Conservation (phyloP, 2,797 vertebrate species). For the Psittacula derbiana region DNA sequence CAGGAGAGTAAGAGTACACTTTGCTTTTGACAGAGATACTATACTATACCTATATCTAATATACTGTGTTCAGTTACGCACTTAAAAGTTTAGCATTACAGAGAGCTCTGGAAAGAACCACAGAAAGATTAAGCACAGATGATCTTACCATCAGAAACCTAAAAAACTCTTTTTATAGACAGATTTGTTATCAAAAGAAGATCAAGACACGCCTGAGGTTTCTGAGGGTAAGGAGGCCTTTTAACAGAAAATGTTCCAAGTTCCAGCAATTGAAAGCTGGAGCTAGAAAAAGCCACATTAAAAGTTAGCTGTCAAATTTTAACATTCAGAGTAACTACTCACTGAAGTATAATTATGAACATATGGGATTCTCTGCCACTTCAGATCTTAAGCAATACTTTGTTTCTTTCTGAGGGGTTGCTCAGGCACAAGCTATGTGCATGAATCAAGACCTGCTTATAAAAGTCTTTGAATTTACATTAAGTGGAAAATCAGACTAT, state of each 20-base stretch:
- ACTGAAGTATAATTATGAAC: not conserved
- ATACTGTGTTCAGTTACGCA: not conserved
- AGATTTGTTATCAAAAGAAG: not conserved
- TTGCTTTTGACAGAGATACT: not conserved
- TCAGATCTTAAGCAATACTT: not conserved
- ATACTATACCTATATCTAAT: not conserved
- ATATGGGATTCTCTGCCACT: not conserved
- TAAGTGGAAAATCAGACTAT: not conserved
- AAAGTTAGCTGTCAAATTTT: not conserved
- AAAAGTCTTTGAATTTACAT: not conserved
- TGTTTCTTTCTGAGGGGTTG: not conserved
- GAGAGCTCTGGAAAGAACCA: not conserved
- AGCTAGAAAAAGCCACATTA: not conserved
- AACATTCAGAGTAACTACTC: not conserved
- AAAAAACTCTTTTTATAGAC: not conserved
- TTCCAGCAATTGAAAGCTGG: not conserved
- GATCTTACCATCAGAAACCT: not conserved
- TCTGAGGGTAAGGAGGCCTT: not conserved
- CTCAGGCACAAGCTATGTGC: not conserved
- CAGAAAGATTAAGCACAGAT: not conserved
- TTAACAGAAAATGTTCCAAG: not conserved
- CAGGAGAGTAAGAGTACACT: not conserved
- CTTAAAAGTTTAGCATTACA: not conserved
- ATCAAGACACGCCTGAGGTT: not conserved
- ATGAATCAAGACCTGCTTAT: not conserved